Evolutionary conservation across 1,140 invertebrate genomes (phyloP).

Genomic region (Drosophila malerkotliana): DNA sequence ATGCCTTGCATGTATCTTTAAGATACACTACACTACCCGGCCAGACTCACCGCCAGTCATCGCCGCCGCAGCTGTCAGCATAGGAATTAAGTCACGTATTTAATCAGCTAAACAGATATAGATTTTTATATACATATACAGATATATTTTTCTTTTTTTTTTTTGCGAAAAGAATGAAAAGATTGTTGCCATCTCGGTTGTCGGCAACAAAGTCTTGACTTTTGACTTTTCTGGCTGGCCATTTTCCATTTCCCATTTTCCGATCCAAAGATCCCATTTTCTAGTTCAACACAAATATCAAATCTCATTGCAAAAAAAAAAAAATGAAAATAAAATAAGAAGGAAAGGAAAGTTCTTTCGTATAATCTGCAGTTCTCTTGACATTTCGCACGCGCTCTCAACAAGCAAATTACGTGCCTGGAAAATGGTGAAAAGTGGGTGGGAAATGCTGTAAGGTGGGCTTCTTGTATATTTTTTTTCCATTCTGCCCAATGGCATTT

Average conservation of each 20-base stretch:
- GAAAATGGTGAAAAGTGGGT: slow-evolving; percentile 19
- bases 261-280: slow-evolving; percentile 20
- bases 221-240: background rate
- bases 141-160: slow-evolving; percentile 11
- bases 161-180: slow-evolving; percentile 2
- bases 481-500: slow-evolving; percentile 70
- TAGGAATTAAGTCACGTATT: slow-evolving; percentile 80
- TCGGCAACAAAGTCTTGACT: slow-evolving; percentile 36
- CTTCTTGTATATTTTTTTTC: no score
- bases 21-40: slow-evolving; percentile 35
- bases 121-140: no score
- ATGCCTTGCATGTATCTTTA: slow-evolving; percentile 33
- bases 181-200: background rate
- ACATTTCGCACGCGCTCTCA: slow-evolving; percentile 66
- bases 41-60: slow-evolving; percentile 1
- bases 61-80: slow-evolving; percentile 45
- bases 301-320: slow-evolving; percentile 67
- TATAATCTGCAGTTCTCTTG: slow-evolving; percentile 43
- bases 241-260: slow-evolving; percentile 30
- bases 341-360: slow-evolving; percentile 17
- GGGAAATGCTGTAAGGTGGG: slow-evolving; percentile 10
- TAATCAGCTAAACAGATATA: slow-evolving; percentile 76
- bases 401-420: slow-evolving; percentile 76
- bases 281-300: slow-evolving; percentile 46
- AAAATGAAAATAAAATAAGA: background rate